Base-by-base conservation (phyloP, 2,113 vertebrate species). In the Petrocephalus microphthalmus region DNA sequence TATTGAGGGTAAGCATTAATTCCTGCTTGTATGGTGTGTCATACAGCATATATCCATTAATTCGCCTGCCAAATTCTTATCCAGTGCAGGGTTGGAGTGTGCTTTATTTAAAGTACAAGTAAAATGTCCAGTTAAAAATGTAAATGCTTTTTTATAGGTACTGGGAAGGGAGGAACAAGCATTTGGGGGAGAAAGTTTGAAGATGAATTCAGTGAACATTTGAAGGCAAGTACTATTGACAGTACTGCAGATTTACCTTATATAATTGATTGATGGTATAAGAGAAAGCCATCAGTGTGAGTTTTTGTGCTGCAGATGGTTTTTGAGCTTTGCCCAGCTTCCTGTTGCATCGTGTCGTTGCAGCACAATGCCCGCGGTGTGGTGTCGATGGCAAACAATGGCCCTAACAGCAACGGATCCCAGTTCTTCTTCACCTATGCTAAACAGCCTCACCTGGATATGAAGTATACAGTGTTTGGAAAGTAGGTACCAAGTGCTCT, bases 391-490 rank as follows among this genome's bases (percentile, higher is more conserved):
- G 98, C 98, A 53, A 99, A 99, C 93, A 99, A 96, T 25, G 98
- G 98, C 45, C 97, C 98, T 0, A 98, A 98, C 92, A 98, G 97
- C 19, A 99, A 98, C 67, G 97, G 95, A 45, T 98, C 98, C 0
- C 98, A 99, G 92, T 99, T 99, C 92, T 99, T 97, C 94, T 97
- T 99, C 94, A 99, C 97, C 0, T 99, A 99, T 0, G 97, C 96
- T 90, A 99, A 99, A 91, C 98, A 99, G 90, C 98, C 98, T 0
- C 98, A 99, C 85, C 93, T 99, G 89, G 98, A 99, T 92, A 99
- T 99, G 98, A 99, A 99, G 92, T 99, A 99, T 91, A 99, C 98
- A 0, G 96, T 97, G 81, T 98, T 99, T 95, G 98, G 98, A 92
- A 99, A 99, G 98, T 99, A 94, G 90, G 98, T 94, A 1, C 33